Evolutionary conservation across 2,888 invertebrate species (phyloP).

Genomic region (Rhagophthalmus giganteus): DNA sequence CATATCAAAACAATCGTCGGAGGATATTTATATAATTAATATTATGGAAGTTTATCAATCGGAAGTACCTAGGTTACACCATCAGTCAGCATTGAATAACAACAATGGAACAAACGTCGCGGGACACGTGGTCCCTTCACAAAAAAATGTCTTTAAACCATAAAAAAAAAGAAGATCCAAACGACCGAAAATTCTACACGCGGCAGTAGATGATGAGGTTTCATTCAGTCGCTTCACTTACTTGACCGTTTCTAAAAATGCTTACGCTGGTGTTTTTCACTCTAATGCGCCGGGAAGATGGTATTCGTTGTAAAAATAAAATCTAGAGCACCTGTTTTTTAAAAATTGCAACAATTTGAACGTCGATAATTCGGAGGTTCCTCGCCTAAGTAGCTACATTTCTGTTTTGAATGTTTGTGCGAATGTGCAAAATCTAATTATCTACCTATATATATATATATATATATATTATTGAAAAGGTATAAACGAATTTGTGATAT

Average conservation of each 20-base stretch:
- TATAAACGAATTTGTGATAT: slow-evolving; percentile 29
- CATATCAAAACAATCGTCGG: slow-evolving; percentile 31
- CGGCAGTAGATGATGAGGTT: slow-evolving; percentile 39
- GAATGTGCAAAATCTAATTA: slow-evolving; percentile 37
- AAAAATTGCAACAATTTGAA: slow-evolving; percentile 41
- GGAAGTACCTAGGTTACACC: slow-evolving; percentile 33
- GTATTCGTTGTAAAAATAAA: slow-evolving; percentile 46
- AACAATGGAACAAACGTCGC: slow-evolving; percentile 27
- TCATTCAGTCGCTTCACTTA: slow-evolving; percentile 6
- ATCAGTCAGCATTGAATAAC: slow-evolving; percentile 35
- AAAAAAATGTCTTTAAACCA: slow-evolving; percentile 21
- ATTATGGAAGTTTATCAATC: slow-evolving; percentile 21
- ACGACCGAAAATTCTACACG: slow-evolving; percentile 33
- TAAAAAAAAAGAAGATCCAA: too few relatives aligned
- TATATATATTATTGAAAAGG: slow-evolving; percentile 28
- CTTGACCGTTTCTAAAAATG: slow-evolving; percentile 22
- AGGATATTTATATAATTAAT: slow-evolving; percentile 18
- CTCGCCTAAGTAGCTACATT: slow-evolving; percentile 18
- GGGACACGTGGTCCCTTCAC: slow-evolving; percentile 16
- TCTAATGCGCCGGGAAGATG: slow-evolving; percentile 40
- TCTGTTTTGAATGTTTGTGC: slow-evolving; percentile 35
- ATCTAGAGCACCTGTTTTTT: slow-evolving; percentile 50
- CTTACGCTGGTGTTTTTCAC: slow-evolving; percentile 38
- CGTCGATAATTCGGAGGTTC: slow-evolving; percentile 42
- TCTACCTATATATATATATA: too few relatives aligned